These are phyloP conservation scores for Hyposoter dolosus DNA, from an alignment of 2,888 invertebrate species.

Conservation along the genomic window DNA sequence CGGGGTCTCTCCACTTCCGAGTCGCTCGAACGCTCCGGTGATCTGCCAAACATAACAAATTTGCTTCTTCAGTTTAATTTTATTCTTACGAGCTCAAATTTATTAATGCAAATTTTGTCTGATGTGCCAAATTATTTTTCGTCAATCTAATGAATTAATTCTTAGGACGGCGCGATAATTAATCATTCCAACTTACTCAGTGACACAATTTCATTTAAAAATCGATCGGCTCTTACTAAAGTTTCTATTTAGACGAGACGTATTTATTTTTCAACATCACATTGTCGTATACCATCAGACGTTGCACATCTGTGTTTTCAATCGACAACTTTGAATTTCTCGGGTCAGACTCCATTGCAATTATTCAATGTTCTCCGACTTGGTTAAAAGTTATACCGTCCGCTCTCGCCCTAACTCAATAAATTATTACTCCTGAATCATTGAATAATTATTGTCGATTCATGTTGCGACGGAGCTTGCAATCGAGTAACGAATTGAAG, in stretches of 20 bases:
- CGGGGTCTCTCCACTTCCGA: slow-evolving; percentile 80
- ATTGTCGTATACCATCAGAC: background rate
- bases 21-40: slow-evolving; percentile 80
- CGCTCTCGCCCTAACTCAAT: background rate
- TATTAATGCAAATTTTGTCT: background rate
- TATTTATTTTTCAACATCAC: slow-evolving; percentile 3
- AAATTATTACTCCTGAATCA: background rate
- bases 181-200: background rate
- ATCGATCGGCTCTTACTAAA: background rate
- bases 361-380: slow-evolving; percentile 36
- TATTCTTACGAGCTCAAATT: background rate
- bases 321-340: slow-evolving; percentile 8
- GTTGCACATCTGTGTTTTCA: background rate
- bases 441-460: background rate
- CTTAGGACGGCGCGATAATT: background rate
- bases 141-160: background rate
- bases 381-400: background rate
- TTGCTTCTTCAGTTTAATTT: no score
- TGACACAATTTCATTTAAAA: background rate
- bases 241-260: background rate
- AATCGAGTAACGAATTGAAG: background rate
- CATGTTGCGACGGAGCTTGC: background rate
- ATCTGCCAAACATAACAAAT: slow-evolving; percentile 61
- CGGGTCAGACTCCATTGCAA: slow-evolving; percentile 38
- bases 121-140: background rate